Evolutionary conservation across 2,888 invertebrate genomes (phyloP).

Genomic region (Megastigmus dorsalis): DNA sequence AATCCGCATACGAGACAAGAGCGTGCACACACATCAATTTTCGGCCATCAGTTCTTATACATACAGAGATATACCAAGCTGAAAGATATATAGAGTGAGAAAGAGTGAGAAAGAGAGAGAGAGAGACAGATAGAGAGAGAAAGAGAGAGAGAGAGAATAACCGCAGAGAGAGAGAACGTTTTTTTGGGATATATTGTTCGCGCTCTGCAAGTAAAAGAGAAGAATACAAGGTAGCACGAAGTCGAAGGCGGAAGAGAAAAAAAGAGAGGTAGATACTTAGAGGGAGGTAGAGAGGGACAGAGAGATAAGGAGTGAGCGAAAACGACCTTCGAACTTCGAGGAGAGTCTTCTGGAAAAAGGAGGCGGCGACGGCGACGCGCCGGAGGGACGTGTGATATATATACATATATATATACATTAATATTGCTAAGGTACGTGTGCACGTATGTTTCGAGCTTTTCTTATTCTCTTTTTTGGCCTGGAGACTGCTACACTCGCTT

Average conservation of each 20-base stretch:
- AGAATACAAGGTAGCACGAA: too few relatives aligned
- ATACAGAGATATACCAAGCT: background rate
- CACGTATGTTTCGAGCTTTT: too few relatives aligned
- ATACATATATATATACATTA: background rate
- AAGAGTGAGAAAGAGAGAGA: background rate
- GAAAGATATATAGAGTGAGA: background rate
- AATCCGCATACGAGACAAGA: background rate
- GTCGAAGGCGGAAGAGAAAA: background rate
- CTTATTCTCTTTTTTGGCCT: too few relatives aligned
- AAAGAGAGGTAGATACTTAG: background rate
- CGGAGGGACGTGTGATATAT: background rate
- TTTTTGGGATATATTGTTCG: too few relatives aligned
- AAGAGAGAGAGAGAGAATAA: background rate
- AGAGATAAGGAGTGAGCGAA: conserved; percentile 1
- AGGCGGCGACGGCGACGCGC: conserved; percentile 37
- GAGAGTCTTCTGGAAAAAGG: conserved; percentile 35
- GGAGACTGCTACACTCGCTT: too few relatives aligned
- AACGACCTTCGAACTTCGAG: conserved; percentile 31
- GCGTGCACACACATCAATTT: background rate
- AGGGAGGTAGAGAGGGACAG: background rate
- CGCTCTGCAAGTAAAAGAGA: too few relatives aligned
- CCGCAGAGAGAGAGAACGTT: too few relatives aligned
- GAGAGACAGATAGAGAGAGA: background rate
- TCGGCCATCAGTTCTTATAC: too few relatives aligned
- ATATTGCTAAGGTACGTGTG: too few relatives aligned